Evolutionary conservation across 2,888 invertebrate species (phyloP).

Genomic region (Pachliopta kotzebuea): DNA sequence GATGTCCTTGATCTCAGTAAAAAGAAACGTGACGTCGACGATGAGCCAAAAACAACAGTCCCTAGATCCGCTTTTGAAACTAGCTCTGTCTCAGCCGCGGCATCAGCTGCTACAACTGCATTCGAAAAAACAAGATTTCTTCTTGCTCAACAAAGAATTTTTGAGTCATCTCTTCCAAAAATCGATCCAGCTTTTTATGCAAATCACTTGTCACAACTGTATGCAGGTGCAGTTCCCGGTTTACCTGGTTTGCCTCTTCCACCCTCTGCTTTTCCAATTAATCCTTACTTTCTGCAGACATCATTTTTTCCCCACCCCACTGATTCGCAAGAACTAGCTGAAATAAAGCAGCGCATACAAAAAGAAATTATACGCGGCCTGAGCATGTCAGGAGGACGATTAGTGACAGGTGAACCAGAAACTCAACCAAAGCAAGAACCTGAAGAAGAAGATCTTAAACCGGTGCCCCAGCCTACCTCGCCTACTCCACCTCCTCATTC

Average conservation of each 20-base stretch:
- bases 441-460: conserved; percentile 78
- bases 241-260: conserved; percentile 77
- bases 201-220: conserved; percentile 82
- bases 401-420: conserved; percentile 68
- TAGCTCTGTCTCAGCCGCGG: conserved; percentile 58
- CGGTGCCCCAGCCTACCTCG: conserved; percentile 64
- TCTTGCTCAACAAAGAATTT: conserved; percentile 83
- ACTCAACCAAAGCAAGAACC: conserved; percentile 65
- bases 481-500: conserved; percentile 69
- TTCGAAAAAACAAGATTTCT: conserved; percentile 81
- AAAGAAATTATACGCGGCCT: conserved; percentile 83
- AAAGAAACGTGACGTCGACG: conserved; percentile 79
- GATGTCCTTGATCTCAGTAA: conserved; percentile 92
- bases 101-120: conserved; percentile 64
- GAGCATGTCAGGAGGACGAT: conserved; percentile 86
- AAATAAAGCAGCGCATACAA: conserved; percentile 85
- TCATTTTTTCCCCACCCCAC: conserved; percentile 77
- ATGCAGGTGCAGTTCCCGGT: conserved; percentile 77
- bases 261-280: conserved; percentile 81
- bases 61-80: conserved; percentile 73
- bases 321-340: conserved; percentile 82
- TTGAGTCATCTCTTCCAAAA: conserved; percentile 82
- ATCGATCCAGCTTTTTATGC: conserved; percentile 83
- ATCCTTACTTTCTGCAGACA: conserved; percentile 83
- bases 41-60: conserved; percentile 55